These are phyloP conservation scores for Dryobates pubescens DNA, from an alignment of 2,797 vertebrate genomes.

Conservation along the genomic window DNA sequence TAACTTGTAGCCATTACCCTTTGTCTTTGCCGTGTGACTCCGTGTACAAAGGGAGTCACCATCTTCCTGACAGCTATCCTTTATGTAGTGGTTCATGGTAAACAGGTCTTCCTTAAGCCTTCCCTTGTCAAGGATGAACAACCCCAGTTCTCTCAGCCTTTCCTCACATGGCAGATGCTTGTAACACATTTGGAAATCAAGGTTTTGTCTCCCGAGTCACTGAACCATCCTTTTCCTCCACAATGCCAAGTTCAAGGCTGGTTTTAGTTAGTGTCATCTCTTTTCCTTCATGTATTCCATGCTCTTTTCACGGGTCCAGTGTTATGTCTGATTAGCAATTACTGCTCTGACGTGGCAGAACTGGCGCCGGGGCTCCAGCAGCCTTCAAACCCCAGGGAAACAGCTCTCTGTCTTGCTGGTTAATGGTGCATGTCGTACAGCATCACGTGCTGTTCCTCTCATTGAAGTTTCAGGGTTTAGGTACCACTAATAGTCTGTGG, in stretches of 20 bases:
- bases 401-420: not conserved
- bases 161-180: not conserved
- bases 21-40: too few species aligned
- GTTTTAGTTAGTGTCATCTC: not conserved
- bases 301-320: not conserved
- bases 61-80: too few species aligned
- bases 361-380: constrained; percentile 4
- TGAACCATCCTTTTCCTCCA: not conserved
- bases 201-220: not conserved
- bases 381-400: constrained; percentile 29
- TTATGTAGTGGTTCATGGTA: too few species aligned
- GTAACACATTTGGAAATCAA: rapidly evolving
- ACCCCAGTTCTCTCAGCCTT: too few species aligned
- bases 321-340: constrained; percentile 19
- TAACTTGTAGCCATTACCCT: too few species aligned
- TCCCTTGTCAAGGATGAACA: too few species aligned
- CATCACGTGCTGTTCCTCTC: constrained; percentile 19
- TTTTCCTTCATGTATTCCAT: not conserved
- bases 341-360: constrained; percentile 27
- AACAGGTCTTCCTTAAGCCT: too few species aligned
- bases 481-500: not conserved
- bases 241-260: not conserved
- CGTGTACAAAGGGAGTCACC: too few species aligned
- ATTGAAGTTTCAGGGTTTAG: not conserved
- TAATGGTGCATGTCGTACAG: constrained; percentile 46